Conservation (phyloP, 2,888 invertebrate genomes). For the Dasysyrphus tricinctus region DNA sequence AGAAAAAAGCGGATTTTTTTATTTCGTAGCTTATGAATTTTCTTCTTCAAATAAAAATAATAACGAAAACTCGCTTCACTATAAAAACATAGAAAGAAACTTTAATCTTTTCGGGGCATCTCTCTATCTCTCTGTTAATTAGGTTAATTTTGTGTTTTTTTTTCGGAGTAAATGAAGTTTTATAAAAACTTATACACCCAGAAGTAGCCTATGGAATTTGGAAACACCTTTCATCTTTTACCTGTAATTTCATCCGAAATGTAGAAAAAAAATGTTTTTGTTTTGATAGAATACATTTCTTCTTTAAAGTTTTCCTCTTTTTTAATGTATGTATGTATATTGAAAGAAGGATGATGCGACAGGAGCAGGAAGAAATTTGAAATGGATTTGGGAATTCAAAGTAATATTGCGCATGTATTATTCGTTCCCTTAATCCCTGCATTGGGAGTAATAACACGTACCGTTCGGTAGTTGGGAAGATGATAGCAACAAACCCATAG, state of each 20-base stretch:
- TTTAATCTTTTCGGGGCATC: neutral
- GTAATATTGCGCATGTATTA: conserved; percentile 49
- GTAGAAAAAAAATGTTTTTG: conserved; percentile 23
- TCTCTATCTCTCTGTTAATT: neutral
- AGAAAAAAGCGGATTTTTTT: neutral
- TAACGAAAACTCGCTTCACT: neutral
- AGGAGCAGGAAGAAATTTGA: conserved; percentile 1
- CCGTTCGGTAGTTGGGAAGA: conserved; percentile 13
- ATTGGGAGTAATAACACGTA: conserved; percentile 22
- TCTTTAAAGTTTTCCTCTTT: neutral
- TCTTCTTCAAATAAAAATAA: neutral
- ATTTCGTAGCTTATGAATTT: neutral
- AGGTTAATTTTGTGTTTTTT: conserved; percentile 8
- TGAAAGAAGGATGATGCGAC: neutral
- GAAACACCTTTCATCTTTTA: neutral
- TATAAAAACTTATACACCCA: conserved; percentile 6
- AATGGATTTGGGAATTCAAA: conserved; percentile 22
- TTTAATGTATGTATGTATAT: neutral
- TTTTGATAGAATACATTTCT: conserved; percentile 6
- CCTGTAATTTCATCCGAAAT: conserved; percentile 3
- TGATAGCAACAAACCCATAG: neutral
- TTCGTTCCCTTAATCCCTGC: conserved; percentile 37
- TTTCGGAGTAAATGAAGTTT: neutral
- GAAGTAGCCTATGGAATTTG: conserved; percentile 10
- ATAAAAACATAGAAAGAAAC: neutral